Evolutionary conservation across 2,888 invertebrate species (phyloP), one percentile per base, ranked within the genome.

Genomic region (Laothoe populi): DNA sequence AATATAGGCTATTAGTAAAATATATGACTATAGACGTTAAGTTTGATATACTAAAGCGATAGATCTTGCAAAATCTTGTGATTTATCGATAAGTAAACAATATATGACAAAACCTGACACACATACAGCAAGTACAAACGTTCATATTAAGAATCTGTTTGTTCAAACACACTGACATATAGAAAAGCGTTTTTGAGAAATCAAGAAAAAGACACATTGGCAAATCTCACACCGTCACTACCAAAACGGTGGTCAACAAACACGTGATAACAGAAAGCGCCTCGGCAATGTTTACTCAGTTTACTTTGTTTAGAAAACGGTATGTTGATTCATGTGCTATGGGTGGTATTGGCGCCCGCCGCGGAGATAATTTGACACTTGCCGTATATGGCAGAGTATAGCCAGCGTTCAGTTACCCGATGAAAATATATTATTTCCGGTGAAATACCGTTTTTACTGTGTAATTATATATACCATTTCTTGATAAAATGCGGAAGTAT

Each of bases 301-400:
- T 57, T 21, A 57, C 46, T 44, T 62, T 70, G 71, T 72, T 76
- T 69, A 67, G 69, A 77, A 69, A 77, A 75, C 74, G 70, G 72
- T 69, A 60, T 31, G 59, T 60, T 49, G 48, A 40, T 40, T 49
- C 60, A 40, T 48, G 38, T 64, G 65, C 67, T 67, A 65, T 66
- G 63, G 44, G 1, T 70, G n/a, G n/a, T 40, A 68, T 67, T 60
- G 61, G 57, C 61, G 48, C 42, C 60, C 60, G 49, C 60, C 49
- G 42, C 24, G 44, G 62, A 68, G 61, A 65, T 70, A 70, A 77
- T 76, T 85, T 84, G 82, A 82, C 86, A 84, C 86, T 72, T 61
- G 57, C 84, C 86, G 53, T 79, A 68, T 79, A 78, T 64, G 78
- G 79, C 70, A 65, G 65, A 64, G 38, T 11, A 13, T 38, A 8